Percentiles rank a stretch among this genome's conserved stretches.
phyloP scores from a whole-genome alignment of 2,888 invertebrate species.

The Tupiocoris notatus region DNA sequence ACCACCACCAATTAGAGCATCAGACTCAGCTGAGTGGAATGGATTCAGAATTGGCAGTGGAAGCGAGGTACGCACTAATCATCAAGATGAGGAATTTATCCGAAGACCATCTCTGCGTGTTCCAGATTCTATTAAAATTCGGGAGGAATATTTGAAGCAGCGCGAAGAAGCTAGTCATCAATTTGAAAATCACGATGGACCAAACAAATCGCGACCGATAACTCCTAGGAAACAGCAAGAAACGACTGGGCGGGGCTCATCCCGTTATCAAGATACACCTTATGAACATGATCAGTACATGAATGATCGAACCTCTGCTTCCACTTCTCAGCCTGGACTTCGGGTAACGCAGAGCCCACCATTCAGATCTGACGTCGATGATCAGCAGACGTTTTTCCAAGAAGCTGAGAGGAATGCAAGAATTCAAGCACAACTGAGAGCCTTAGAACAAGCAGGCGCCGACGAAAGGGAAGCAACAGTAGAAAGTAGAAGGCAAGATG shows the following conservation, averaged over 20 bases:
- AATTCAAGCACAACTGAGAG: constrained; percentile 32
- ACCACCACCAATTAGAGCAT: constrained; percentile 32
- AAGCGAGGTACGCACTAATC: constrained; percentile 11
- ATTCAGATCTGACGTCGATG: constrained; percentile 4
- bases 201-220: not conserved
- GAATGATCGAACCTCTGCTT: not conserved
- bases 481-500: constrained; percentile 26
- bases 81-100: constrained; percentile 22
- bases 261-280: constrained; percentile 32
- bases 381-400: constrained; percentile 4
- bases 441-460: not conserved
- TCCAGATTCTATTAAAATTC: constrained; percentile 28
- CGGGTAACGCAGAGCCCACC: not conserved
- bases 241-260: constrained; percentile 19
- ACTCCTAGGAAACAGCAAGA: constrained; percentile 7
- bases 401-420: constrained; percentile 33
- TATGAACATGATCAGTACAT: constrained; percentile 31
- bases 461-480: not conserved
- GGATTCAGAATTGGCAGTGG: constrained; percentile 20
- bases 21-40: constrained; percentile 39
- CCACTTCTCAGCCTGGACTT: not conserved
- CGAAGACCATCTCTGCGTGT: constrained; percentile 26
- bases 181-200: not conserved
- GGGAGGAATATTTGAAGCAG: constrained; percentile 24
- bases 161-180: not conserved